These are phyloP conservation scores for Micrasema minimum DNA, from an alignment of 1,140 invertebrate species.

Conservation along the genomic window DNA sequence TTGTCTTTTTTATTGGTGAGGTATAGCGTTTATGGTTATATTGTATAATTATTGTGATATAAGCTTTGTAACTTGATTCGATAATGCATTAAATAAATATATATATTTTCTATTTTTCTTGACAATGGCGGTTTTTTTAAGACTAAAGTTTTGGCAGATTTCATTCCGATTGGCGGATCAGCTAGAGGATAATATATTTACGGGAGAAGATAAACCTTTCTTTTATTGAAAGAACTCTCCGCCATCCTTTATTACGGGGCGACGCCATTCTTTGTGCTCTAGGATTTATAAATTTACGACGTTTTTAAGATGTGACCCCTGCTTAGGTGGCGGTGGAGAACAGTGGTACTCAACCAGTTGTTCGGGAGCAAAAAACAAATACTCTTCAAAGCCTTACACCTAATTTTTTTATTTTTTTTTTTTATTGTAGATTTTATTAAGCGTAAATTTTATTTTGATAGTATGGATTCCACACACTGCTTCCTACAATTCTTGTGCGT, in stretches of 20 bases:
- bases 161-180: conserved; percentile 45
- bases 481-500: background rate
- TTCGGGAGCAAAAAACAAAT: background rate
- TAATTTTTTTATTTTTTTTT: background rate
- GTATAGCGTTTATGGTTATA: too few relatives aligned
- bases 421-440: background rate
- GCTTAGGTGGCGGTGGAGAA: background rate
- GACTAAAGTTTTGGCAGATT: conserved; percentile 29
- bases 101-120: background rate
- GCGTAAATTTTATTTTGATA: background rate
- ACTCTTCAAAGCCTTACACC: background rate
- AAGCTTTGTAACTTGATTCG: too few relatives aligned
- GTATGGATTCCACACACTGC: background rate
- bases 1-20: too few relatives aligned
- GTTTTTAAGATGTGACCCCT: background rate
- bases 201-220: conserved; percentile 15
- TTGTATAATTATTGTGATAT: too few relatives aligned
- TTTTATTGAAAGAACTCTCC: conserved; percentile 14
- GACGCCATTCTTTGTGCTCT: background rate
- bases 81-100: too few relatives aligned
- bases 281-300: background rate
- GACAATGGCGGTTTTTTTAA: conserved; percentile 11
- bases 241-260: background rate
- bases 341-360: background rate
- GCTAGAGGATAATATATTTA: conserved; percentile 24